Conservation (phyloP, 2,797 vertebrate genomes). For the Megaceryle alcyon region DNA sequence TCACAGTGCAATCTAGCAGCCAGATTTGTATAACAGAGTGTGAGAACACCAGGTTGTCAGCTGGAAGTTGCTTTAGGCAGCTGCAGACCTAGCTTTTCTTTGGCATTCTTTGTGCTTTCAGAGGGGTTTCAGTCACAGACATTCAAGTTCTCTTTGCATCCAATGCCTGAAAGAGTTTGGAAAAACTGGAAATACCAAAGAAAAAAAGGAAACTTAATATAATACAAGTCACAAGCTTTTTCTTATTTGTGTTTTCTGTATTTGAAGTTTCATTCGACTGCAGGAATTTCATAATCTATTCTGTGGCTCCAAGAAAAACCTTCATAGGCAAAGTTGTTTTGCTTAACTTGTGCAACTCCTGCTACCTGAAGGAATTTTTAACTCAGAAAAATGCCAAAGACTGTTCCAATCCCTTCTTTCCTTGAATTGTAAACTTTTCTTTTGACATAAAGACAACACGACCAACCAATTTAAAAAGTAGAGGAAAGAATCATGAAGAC, state of each 20-base stretch:
- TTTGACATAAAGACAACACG: background rate
- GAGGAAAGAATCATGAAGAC: background rate
- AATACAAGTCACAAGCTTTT: background rate
- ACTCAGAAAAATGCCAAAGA: background rate
- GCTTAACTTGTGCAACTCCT: background rate
- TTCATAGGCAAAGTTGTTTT: background rate
- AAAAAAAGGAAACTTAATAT: background rate
- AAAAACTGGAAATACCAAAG: background rate
- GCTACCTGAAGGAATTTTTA: background rate
- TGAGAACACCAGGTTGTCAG: background rate
- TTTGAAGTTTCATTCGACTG: background rate
- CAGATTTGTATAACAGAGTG: background rate
- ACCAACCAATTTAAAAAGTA: background rate
- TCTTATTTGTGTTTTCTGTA: background rate
- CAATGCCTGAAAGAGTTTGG: background rate
- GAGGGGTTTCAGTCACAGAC: background rate
- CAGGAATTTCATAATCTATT: background rate
- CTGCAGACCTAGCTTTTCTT: background rate
- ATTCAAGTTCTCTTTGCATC: background rate
- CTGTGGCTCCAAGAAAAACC: constrained; percentile 7
- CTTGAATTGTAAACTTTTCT: background rate
- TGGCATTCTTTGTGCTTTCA: background rate
- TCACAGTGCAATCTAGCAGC: background rate
- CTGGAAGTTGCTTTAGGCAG: background rate
- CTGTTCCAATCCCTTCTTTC: background rate